Percentiles rank a stretch among this genome's conserved stretches.
These are phyloP conservation scores for Myoxocephalus aenaeus DNA, from an alignment of 2,797 vertebrate genomes.

Conservation along the genomic window DNA sequence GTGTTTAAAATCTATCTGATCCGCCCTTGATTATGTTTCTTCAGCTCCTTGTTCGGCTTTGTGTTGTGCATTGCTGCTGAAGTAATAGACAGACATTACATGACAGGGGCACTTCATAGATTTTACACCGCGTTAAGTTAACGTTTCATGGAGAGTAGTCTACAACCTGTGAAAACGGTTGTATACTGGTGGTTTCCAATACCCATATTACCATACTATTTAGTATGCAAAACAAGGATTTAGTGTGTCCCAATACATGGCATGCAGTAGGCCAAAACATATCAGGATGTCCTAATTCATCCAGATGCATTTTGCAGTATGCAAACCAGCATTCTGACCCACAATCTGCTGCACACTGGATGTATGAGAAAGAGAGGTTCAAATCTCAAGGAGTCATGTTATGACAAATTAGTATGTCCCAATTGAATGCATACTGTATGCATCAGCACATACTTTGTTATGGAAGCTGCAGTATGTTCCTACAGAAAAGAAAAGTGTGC, in stretches of 20 bases:
- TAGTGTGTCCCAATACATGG: too few relatives aligned
- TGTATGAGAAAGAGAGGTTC: too few relatives aligned
- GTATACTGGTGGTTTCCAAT: neutral
- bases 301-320: too few relatives aligned
- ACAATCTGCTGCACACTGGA: too few relatives aligned
- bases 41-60: neutral
- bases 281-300: neutral
- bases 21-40: neutral
- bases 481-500: too few relatives aligned
- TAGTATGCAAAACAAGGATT: neutral
- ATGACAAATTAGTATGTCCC: too few relatives aligned
- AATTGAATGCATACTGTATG: too few relatives aligned
- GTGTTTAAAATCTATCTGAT: constrained; percentile 24
- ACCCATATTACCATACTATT: neutral
- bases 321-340: too few relatives aligned
- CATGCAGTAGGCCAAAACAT: neutral
- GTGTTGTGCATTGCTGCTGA: neutral
- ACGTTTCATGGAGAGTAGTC: neutral
- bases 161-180: neutral
- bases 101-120: neutral
- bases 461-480: too few relatives aligned
- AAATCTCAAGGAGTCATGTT: too few relatives aligned
- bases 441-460: too few relatives aligned
- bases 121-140: neutral
- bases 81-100: neutral